Conservation (phyloP, 2,113 vertebrate species). For the Saccopteryx leptura region DNA sequence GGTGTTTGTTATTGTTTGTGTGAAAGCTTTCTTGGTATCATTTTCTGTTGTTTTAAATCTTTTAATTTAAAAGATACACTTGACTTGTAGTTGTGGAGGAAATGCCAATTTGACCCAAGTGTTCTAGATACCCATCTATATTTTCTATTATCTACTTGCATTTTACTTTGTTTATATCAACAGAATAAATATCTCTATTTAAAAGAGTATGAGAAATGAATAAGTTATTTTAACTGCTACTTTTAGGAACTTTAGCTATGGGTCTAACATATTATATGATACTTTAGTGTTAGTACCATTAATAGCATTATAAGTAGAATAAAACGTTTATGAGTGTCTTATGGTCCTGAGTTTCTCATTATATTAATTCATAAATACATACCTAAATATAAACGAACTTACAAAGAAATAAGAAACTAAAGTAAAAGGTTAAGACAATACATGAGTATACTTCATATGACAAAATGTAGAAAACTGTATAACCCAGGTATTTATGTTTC, state of each 20-base stretch:
- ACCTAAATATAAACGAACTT: not conserved
- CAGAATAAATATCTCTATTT: not conserved
- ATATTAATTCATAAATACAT: not conserved
- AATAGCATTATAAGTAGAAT: not conserved
- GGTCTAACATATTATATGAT: not conserved
- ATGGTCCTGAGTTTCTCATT: not conserved
- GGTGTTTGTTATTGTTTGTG: not conserved
- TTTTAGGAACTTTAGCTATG: not conserved
- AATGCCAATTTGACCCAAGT: slow-evolving; percentile 6
- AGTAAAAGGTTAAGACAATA: not conserved
- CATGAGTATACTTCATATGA: not conserved
- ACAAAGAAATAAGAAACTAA: not conserved
- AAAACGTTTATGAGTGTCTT: not conserved
- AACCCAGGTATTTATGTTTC: not conserved
- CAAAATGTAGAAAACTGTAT: not conserved
- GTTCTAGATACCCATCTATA: not conserved
- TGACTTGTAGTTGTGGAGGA: not conserved
- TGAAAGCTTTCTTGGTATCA: not conserved
- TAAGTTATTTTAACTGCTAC: not conserved
- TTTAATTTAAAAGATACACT: slow-evolving; percentile 47
- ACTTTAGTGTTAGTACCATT: not conserved
- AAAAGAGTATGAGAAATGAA: not conserved
- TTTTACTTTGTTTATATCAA: slow-evolving; percentile 5
- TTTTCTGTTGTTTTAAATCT: slow-evolving; percentile 3
- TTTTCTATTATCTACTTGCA: slow-evolving; percentile 15